Base-by-base conservation (phyloP, 1,140 invertebrate genomes). In the Cydia splendana region DNA sequence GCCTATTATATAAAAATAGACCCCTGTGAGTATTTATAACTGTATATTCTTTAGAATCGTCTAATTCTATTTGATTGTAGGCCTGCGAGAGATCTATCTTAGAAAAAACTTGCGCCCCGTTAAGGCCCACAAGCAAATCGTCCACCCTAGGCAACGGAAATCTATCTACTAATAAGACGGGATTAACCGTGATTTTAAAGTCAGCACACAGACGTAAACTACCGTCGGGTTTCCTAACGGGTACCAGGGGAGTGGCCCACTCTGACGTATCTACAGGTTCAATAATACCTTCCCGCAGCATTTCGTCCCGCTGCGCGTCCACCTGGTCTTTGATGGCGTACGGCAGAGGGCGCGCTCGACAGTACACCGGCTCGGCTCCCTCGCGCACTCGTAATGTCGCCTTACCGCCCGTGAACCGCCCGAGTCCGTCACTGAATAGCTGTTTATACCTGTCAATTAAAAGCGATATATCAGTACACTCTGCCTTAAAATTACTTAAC, bases 151-250 rank as follows among this genome's bases (percentile, higher is more conserved):
- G 87, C 18, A 91, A 76, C 2, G 86, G 87, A 76, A 88, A 78
- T 53, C 83, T 83, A 34, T 85, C 80, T 65, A 88, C 81, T 71
- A 81, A 77, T 18, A 88, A 76, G 45, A 78, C 77, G 75, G 78
- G 83, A 75, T 91, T 92, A 12, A 94, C 74, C 2, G 89, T 92
- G 28, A 82, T 67, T 67, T 79, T 91, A 81, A 91, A 94, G 82
- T 95, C 94, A 3, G 84, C 88, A 81, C 93, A 94, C 48, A 94
- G 87, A 42, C 94, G 75, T 45, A 89, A 80, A 34, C 85, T 81
- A 15, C 89, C 90, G 79, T 94, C 84, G 3, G 84, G 77, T 77
- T 93, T 92, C 20, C 77, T 78, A 0, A 89, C 84, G 4, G 83
- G 81, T 0, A 91, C 85, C 15, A 92, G 81, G 2, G 91, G 92